A percentile compares a stretch with the other conserved stretches of the same genome.
phyloP scores from a whole-genome alignment of 1,140 invertebrate genomes.

The Drosophila lini region DNA sequence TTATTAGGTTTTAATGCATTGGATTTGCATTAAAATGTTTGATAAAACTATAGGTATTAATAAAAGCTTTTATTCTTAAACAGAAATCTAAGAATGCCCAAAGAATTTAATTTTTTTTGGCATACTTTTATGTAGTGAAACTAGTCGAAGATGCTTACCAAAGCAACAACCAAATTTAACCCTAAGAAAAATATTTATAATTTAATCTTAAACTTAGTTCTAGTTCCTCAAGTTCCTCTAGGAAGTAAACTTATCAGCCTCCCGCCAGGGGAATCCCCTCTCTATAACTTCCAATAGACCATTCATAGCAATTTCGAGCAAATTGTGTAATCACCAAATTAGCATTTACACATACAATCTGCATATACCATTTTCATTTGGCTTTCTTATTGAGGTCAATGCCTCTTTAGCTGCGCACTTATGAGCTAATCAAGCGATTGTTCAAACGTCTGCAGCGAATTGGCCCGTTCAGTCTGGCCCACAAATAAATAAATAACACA shows the following conservation, averaged over 20 bases:
- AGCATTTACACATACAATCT: slow-evolving; percentile 19
- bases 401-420: slow-evolving; percentile 36
- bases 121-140: too few relatives aligned
- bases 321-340: slow-evolving; percentile 25
- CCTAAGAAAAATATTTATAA: not conserved
- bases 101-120: too few relatives aligned
- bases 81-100: too few relatives aligned
- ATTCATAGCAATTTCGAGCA: not conserved
- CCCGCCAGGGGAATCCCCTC: not conserved
- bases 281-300: not conserved
- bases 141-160: too few relatives aligned
- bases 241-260: not conserved
- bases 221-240: too few relatives aligned
- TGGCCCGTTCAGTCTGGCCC: slow-evolving; percentile 29
- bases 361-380: slow-evolving; percentile 14
- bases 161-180: not conserved
- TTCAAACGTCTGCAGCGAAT: slow-evolving; percentile 27
- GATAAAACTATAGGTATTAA: too few relatives aligned
- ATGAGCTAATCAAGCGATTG: slow-evolving; percentile 49
- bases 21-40: not conserved
- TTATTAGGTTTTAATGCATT: not conserved
- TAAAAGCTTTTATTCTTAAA: too few relatives aligned
- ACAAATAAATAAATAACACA: slow-evolving; percentile 48
- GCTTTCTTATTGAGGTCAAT: slow-evolving; percentile 37
- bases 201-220: not conserved